Conservation (phyloP, 2,797 vertebrate species). For the Salmo trutta region DNA sequence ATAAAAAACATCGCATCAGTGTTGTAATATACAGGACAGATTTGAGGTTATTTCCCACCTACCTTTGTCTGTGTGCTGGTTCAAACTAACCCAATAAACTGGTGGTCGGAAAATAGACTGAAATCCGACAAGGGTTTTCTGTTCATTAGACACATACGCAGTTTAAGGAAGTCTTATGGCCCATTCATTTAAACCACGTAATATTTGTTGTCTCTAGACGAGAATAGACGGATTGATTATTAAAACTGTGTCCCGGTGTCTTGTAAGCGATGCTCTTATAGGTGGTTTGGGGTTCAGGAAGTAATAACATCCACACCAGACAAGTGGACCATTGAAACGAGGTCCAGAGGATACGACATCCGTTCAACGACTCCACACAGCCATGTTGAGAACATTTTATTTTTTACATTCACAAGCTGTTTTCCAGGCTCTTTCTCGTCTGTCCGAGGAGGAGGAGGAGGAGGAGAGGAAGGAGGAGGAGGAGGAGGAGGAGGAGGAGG, state of each 20-base stretch:
- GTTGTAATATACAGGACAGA: background rate
- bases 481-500: no score
- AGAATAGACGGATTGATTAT: slow-evolving; percentile 17
- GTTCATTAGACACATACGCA: background rate
- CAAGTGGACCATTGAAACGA: slow-evolving; percentile 11
- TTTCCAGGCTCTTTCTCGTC: background rate
- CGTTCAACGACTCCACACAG: slow-evolving; percentile 25
- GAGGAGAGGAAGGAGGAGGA: no score
- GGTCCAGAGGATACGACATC: slow-evolving; percentile 5
- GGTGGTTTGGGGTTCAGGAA: slow-evolving; percentile 1
- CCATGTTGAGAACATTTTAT: slow-evolving; percentile 21
- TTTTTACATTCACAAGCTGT: background rate
- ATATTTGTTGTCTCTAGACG: slow-evolving; percentile 24
- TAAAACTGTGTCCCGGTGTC: background rate
- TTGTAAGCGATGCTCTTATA: slow-evolving; percentile 20
- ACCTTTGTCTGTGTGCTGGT: background rate
- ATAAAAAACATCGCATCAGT: background rate
- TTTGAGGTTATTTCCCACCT: background rate
- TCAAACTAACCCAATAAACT: background rate
- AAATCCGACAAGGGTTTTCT: background rate
- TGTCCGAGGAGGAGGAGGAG: no score
- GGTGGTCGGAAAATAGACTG: background rate
- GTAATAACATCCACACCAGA: slow-evolving; percentile 20
- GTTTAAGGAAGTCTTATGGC: background rate
- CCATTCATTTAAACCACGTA: background rate